Conservation (phyloP, 1,140 invertebrate genomes). For the Scaptomyza montana region DNA sequence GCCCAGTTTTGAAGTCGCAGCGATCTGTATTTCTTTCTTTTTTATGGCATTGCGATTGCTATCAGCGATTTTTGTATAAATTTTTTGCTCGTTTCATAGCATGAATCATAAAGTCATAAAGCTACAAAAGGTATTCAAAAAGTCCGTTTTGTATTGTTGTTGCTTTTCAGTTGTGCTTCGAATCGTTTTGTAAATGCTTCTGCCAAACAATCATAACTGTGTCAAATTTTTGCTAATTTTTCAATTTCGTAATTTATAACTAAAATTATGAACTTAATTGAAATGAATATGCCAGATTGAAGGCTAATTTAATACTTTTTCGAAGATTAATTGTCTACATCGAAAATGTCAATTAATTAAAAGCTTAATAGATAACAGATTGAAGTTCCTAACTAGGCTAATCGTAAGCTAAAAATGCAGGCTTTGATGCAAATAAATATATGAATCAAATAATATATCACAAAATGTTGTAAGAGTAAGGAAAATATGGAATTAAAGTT, state of each 20-base stretch:
- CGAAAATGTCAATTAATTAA: no score
- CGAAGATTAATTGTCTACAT: no score
- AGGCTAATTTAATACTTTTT: not conserved
- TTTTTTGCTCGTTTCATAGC: conserved; percentile 46
- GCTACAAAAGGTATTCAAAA: conserved; percentile 8
- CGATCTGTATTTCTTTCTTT: conserved; percentile 28
- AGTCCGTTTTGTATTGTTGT: conserved; percentile 11
- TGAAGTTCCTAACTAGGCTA: no score
- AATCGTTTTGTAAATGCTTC: not conserved
- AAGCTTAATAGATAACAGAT: no score
- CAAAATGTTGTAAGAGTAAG: no score
- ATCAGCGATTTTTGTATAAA: conserved; percentile 47
- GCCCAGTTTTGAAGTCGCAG: not conserved
- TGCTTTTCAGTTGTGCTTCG: not conserved
- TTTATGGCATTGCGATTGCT: conserved; percentile 67
- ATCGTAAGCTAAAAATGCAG: no score
- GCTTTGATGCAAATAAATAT: no score
- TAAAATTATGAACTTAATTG: no score
- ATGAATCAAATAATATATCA: no score
- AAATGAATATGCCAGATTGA: not conserved
- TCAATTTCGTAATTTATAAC: not conserved
- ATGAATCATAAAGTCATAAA: conserved; percentile 47
- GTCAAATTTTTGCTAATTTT: conserved; percentile 1
- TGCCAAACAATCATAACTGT: not conserved
- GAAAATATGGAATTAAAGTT: no score